Evolutionary conservation across 2,888 invertebrate genomes (phyloP).

Genomic region (Leptinotarsa tumamoca): DNA sequence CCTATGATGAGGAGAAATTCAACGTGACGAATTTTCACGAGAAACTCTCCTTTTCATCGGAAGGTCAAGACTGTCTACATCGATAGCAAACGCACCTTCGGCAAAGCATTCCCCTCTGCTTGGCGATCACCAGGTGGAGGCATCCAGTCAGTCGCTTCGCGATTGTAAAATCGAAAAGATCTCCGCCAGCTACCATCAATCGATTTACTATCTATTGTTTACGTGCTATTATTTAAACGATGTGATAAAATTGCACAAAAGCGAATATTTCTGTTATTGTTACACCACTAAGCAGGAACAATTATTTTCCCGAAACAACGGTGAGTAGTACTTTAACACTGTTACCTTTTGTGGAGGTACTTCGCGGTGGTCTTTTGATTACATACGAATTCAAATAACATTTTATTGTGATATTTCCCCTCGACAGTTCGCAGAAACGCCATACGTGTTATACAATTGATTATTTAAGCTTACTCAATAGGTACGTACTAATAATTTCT

Average conservation of each 20-base stretch:
- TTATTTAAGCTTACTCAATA: too few relatives aligned
- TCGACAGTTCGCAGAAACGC: too few relatives aligned
- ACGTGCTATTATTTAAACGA: not conserved
- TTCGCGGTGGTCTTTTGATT: too few relatives aligned
- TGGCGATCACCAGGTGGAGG: not conserved
- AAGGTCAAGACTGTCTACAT: conserved; percentile 3
- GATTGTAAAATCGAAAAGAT: not conserved
- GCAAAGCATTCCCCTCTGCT: not conserved
- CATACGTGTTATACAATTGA: too few relatives aligned
- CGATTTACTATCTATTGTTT: not conserved
- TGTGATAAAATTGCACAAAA: not conserved
- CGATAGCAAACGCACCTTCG: not conserved
- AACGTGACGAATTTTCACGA: not conserved
- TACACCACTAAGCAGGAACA: not conserved
- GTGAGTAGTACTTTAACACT: not conserved
- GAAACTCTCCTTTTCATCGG: not conserved
- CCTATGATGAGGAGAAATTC: not conserved
- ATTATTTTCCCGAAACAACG: not conserved
- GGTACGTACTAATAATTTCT: too few relatives aligned
- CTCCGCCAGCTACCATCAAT: not conserved
- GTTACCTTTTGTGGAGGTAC: too few relatives aligned
- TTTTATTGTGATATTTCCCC: too few relatives aligned
- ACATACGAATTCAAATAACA: too few relatives aligned
- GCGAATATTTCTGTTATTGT: not conserved
- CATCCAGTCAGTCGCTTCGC: not conserved